Evolutionary conservation across 2,888 invertebrate species (phyloP).

Genomic region (Chironomus riparius): DNA sequence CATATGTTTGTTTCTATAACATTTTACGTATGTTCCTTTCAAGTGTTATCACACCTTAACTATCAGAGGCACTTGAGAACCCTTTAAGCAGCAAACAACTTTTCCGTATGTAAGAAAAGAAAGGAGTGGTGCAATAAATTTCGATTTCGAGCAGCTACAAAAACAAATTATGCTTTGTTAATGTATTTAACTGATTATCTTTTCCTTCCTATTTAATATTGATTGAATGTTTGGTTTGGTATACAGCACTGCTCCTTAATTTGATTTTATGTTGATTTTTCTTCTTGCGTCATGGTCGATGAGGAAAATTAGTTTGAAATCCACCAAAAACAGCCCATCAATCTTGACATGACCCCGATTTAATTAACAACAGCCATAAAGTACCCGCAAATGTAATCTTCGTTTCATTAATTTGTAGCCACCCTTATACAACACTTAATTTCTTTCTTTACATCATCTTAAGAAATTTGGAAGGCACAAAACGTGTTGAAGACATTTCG

Average conservation of each 20-base stretch:
- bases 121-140: constrained; percentile 25
- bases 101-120: not conserved
- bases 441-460: constrained; percentile 14
- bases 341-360: not conserved
- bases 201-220: constrained; percentile 2
- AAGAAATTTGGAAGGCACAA: not conserved
- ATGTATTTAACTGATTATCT: constrained; percentile 23
- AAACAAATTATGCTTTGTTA: constrained; percentile 4
- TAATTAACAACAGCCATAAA: not conserved
- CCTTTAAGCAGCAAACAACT: not conserved
- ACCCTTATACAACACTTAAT: constrained; percentile 7
- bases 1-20: not conserved
- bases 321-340: not conserved
- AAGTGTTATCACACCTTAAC: constrained; percentile 16
- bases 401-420: constrained; percentile 1
- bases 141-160: not conserved
- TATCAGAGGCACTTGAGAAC: constrained; percentile 4
- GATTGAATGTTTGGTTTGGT: constrained; percentile 8
- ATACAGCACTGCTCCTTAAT: not conserved
- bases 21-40: not conserved
- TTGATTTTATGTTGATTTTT: not conserved
- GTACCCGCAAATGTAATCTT: not conserved
- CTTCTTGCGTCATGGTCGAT: too few relatives aligned
- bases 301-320: not conserved
- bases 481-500: too few relatives aligned